Evolutionary conservation across 2,888 invertebrate species (phyloP).

Genomic region (Leucozona laternaria): DNA sequence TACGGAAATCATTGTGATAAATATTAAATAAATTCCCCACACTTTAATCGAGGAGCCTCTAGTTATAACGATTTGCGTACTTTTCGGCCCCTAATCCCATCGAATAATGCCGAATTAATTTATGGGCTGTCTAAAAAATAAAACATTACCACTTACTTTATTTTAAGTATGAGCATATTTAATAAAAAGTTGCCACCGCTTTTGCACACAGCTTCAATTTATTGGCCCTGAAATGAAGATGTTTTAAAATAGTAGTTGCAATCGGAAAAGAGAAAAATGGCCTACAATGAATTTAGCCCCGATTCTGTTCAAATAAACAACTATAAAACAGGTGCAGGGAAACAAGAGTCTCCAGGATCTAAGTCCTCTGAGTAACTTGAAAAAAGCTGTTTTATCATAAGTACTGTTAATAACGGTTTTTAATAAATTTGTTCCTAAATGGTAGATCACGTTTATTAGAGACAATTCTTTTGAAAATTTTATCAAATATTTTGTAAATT

Average conservation of each 20-base stretch:
- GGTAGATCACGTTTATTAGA: no score
- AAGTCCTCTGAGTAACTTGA: no score
- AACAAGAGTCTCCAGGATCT: no score
- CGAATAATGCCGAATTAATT: slow-evolving; percentile 64
- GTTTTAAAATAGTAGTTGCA: slow-evolving; percentile 51
- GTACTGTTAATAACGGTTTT: no score
- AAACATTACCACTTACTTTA: slow-evolving; percentile 64
- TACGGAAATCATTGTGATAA: slow-evolving; percentile 73
- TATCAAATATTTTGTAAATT: no score
- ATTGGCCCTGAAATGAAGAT: slow-evolving; percentile 65
- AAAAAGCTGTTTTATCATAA: no score
- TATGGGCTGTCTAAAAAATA: slow-evolving; percentile 71
- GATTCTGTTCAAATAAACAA: no score
- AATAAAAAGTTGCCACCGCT: background rate
- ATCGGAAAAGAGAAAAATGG: no score
- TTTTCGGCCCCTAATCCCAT: slow-evolving; percentile 59
- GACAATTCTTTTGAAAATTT: no score
- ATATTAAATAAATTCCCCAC: slow-evolving; percentile 61
- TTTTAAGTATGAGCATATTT: slow-evolving; percentile 57
- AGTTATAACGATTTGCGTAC: slow-evolving; percentile 19
- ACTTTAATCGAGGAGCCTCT: slow-evolving; percentile 29
- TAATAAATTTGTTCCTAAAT: no score
- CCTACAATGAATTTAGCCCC: background rate
- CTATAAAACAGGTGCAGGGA: no score
- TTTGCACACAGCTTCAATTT: slow-evolving; percentile 40